These are phyloP conservation scores for Caenorhabditis sp. DNA, from an alignment of 2,888 invertebrate species.

Conservation along the genomic window DNA sequence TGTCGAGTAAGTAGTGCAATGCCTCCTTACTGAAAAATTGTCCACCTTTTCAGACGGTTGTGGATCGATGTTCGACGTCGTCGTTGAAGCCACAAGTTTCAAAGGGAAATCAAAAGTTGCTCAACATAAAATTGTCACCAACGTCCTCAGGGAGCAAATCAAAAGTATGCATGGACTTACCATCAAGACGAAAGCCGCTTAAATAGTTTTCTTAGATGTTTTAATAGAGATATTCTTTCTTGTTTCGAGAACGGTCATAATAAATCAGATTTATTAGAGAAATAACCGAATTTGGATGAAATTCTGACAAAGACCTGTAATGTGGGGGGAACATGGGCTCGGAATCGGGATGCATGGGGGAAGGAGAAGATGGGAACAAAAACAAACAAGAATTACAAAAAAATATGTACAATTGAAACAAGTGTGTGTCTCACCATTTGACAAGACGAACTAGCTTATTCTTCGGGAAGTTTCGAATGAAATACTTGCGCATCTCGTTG, in stretches of 20 bases:
- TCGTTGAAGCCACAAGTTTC: constrained; percentile 84
- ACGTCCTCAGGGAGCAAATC: constrained; percentile 88
- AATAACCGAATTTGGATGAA: constrained; percentile 15
- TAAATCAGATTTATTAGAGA: constrained; percentile 7
- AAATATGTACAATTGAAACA: constrained; percentile 37
- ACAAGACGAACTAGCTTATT: constrained; percentile 70
- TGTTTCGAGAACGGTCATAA: constrained; percentile 9
- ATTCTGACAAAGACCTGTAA: constrained; percentile 44
- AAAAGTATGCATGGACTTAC: constrained; percentile 91
- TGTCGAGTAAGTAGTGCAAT: constrained; percentile 82
- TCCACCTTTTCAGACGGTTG: constrained; percentile 84
- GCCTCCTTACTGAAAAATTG: not conserved
- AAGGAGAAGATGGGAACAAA: constrained; percentile 1
- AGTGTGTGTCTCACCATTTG: constrained; percentile 68
- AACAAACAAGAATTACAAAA: not conserved
- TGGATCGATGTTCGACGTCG: constrained; percentile 85
- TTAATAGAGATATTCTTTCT: not conserved
- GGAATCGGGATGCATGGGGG: constrained; percentile 43
- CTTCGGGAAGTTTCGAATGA: constrained; percentile 73
- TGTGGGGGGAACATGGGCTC: constrained; percentile 12
- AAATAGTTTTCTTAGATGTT: not conserved
- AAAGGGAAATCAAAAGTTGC: constrained; percentile 83
- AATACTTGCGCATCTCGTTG: constrained; percentile 80
- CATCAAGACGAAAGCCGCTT: constrained; percentile 87
- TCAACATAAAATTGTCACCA: constrained; percentile 80